These are phyloP conservation scores for Acronicta leporina DNA, from an alignment of 2,888 invertebrate genomes.

Conservation along the genomic window DNA sequence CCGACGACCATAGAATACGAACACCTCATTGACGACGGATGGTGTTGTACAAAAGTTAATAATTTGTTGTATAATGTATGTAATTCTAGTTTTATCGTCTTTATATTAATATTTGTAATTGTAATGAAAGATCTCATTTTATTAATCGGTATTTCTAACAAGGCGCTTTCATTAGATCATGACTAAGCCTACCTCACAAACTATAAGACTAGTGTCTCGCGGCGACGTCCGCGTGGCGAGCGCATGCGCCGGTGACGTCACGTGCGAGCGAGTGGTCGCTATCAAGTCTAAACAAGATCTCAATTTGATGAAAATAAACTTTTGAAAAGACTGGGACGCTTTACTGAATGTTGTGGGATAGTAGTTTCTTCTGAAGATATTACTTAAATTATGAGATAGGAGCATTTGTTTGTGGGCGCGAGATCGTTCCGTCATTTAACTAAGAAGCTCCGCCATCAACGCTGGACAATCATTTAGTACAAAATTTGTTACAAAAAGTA, in stretches of 20 bases:
- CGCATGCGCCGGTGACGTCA: slow-evolving; percentile 54
- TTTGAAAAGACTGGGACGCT: slow-evolving; percentile 89
- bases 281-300: slow-evolving; percentile 88
- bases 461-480: slow-evolving; percentile 83
- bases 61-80: slow-evolving; percentile 88
- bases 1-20: slow-evolving; percentile 70
- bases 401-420: slow-evolving; percentile 83
- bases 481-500: slow-evolving; percentile 85
- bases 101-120: slow-evolving; percentile 88
- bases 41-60: slow-evolving; percentile 85
- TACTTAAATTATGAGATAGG: slow-evolving; percentile 88
- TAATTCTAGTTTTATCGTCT: slow-evolving; percentile 88
- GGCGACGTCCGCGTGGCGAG: slow-evolving; percentile 53
- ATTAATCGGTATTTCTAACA: slow-evolving; percentile 90
- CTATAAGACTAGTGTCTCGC: slow-evolving; percentile 79
- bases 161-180: slow-evolving; percentile 89
- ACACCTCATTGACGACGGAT: slow-evolving; percentile 72
- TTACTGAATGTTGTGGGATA: slow-evolving; percentile 89
- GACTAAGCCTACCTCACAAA: slow-evolving; percentile 89
- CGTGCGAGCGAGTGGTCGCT: slow-evolving; percentile 71
- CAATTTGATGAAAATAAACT: slow-evolving; percentile 89
- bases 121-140: slow-evolving; percentile 90
- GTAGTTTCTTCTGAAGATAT: slow-evolving; percentile 88
- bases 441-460: slow-evolving; percentile 73
- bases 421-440: slow-evolving; percentile 67